These are phyloP conservation scores for Euwallacea fornicatus DNA, from an alignment of 1,140 invertebrate genomes.

Conservation along the genomic window DNA sequence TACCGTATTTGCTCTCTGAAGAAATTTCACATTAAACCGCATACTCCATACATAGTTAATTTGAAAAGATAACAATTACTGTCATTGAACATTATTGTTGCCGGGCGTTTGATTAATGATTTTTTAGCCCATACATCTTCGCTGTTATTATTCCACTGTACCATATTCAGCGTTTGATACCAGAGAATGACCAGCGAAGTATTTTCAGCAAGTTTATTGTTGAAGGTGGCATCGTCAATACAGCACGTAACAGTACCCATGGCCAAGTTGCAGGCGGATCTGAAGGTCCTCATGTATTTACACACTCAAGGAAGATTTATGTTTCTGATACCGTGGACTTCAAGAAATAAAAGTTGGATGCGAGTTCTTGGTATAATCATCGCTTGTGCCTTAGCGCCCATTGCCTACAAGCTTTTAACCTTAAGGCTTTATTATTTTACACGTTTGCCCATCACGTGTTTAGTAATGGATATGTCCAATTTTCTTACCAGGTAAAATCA, in stretches of 20 bases:
- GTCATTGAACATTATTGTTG: no score
- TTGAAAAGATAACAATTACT: no score
- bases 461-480: slow-evolving; percentile 2
- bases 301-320: slow-evolving; percentile 2
- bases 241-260: neutral
- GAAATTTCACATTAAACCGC: no score
- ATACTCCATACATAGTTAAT: no score
- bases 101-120: no score
- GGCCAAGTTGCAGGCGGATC: slow-evolving; percentile 12
- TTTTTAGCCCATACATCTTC: no score
- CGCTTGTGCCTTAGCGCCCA: neutral
- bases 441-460: neutral
- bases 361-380: neutral
- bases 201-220: no score
- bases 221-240: no score
- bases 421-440: neutral
- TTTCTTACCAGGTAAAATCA: neutral
- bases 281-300: slow-evolving; percentile 11
- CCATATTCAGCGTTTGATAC: no score
- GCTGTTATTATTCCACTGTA: no score
- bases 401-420: neutral
- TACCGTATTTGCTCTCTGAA: no score
- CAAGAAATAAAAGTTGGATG: neutral
- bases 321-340: slow-evolving; percentile 2
- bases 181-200: no score